These are phyloP conservation scores for Aphelinus certus DNA, from an alignment of 1,140 invertebrate genomes.

Conservation along the genomic window DNA sequence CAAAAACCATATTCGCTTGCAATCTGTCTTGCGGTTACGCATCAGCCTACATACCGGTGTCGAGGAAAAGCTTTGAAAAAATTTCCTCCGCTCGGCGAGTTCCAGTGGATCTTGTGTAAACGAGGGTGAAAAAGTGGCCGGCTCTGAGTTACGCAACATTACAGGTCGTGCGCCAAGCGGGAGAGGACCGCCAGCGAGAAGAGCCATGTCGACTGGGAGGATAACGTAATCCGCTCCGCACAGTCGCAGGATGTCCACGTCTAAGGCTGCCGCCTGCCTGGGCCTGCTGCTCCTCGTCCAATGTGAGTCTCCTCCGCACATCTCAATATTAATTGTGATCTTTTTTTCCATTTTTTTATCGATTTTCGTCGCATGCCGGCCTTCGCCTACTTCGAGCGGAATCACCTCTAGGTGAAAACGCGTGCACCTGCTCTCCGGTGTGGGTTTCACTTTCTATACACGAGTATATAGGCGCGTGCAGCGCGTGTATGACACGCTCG, in stretches of 20 bases:
- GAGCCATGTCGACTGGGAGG: background rate
- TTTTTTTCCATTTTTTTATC: background rate
- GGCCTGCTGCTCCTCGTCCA: constrained; percentile 7
- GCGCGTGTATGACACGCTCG: background rate
- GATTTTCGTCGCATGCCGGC: constrained; percentile 7
- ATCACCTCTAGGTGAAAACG: background rate
- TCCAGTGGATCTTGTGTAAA: background rate
- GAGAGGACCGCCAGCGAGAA: background rate
- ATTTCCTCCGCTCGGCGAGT: background rate
- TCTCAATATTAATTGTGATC: background rate
- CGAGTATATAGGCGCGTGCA: too few relatives aligned
- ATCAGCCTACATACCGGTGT: background rate
- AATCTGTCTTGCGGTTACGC: too few relatives aligned
- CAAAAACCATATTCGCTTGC: too few relatives aligned
- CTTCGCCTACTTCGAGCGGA: constrained; percentile 37
- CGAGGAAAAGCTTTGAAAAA: background rate
- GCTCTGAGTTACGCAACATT: constrained; percentile 2
- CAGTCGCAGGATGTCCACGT: constrained; percentile 2
- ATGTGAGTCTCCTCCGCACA: background rate
- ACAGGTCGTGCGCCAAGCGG: background rate
- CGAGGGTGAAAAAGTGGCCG: background rate
- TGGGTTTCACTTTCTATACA: too few relatives aligned
- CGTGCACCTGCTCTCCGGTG: background rate
- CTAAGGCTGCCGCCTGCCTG: background rate
- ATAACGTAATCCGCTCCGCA: background rate